Evolutionary conservation across 2,113 vertebrate species (phyloP).

Genomic region (Martes martes): DNA sequence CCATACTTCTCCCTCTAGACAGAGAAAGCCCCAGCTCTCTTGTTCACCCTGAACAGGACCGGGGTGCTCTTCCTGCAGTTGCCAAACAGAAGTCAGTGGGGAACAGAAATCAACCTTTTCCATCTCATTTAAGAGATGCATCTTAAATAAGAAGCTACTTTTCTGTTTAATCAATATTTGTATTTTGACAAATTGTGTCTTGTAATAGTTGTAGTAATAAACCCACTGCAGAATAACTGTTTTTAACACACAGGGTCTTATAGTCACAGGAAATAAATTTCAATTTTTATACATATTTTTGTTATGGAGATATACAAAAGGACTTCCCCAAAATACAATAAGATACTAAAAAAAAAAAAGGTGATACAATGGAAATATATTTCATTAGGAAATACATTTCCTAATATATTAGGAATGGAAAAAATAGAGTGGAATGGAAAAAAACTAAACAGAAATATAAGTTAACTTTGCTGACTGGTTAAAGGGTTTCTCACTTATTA

Average conservation of each 20-base stretch:
- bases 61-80: background rate
- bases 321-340: background rate
- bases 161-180: background rate
- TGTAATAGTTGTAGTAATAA: background rate
- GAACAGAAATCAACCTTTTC: background rate
- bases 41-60: background rate
- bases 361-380: background rate
- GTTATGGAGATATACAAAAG: background rate
- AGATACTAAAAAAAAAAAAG: background rate
- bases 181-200: background rate
- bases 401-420: too few species aligned
- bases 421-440: background rate
- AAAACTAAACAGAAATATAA: constrained; percentile 4
- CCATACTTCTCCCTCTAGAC: background rate
- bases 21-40: background rate
- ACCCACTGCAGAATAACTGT: background rate
- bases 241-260: background rate
- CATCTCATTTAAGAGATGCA: background rate
- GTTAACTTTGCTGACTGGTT: background rate
- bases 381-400: background rate
- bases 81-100: background rate
- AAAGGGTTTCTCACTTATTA: background rate
- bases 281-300: background rate
- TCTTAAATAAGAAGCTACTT: background rate
- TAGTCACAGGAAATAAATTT: background rate